Evolutionary conservation across 64 coral and sea anemone genomes (phyloP).

Genomic region (Exaiptasia diaphana): DNA sequence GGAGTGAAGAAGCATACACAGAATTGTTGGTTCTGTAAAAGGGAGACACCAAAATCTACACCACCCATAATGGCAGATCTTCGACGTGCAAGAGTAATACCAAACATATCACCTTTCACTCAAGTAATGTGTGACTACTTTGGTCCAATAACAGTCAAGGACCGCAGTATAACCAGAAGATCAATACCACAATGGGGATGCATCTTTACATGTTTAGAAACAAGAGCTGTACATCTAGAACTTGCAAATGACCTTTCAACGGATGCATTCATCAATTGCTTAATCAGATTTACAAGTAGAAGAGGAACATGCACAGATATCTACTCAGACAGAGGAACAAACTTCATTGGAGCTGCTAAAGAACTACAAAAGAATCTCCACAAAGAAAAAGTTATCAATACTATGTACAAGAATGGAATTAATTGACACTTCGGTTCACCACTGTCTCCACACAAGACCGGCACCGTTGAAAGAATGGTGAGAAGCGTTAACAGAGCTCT

Average conservation of each 20-base stretch:
- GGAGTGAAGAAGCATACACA: not conserved
- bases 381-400: too few relatives aligned
- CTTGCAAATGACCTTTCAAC: not conserved
- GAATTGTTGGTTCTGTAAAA: not conserved
- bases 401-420: too few relatives aligned
- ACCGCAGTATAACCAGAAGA: not conserved
- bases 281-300: not conserved
- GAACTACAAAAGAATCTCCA: too few relatives aligned
- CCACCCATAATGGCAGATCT: not conserved
- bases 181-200: not conserved
- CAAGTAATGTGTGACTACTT: not conserved
- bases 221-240: constrained; percentile 1
- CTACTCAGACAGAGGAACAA: not conserved
- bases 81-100: not conserved
- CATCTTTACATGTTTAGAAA: constrained; percentile 1
- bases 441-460: too few relatives aligned
- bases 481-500: too few relatives aligned
- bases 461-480: too few relatives aligned
- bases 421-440: too few relatives aligned
- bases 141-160: not conserved
- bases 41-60: not conserved
- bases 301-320: not conserved
- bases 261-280: not conserved
- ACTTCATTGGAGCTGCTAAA: not conserved
- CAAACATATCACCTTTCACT: not conserved